Base-by-base conservation (phyloP, 2,888 invertebrate species). In the Uropetala carovei region DNA sequence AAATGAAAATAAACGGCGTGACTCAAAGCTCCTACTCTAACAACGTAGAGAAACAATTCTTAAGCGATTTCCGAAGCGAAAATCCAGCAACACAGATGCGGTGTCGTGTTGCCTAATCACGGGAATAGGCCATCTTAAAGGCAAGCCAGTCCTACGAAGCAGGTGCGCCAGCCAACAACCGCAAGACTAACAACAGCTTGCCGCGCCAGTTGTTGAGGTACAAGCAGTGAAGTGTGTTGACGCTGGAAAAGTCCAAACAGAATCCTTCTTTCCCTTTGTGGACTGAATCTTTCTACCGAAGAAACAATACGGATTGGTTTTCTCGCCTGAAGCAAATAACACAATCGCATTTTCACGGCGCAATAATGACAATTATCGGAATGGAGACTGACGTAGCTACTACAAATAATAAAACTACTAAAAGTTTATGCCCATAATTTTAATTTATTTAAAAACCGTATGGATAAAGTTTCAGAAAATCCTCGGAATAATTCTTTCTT, bases 161-260 rank as follows among this genome's bases (percentile, higher is more conserved):
- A 64, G 89, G 64, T 89, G 89, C 43, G 43, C 43, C 43, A 64
- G 89, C 43, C 89, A 89, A 64, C 89, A 64, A 64, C 89, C 89
- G 89, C 64, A 43, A 64, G 60, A 43, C 89, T 43, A 30, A 89
- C 30, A 64, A 89, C 89, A 89, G 89, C 89, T 64, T 68, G 89
- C 64, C 30, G 59, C 60, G 22, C 59, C 59, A 75, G 75, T 27
- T 75, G 75, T 27, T 75, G 75, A 43, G 43, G 43, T 75, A 75
- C 75, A 75, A 27, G 27, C 27, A 13, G 27, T 75, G 75, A 75
- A 27, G 75, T 13, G 75, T 75, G 75, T 75, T 75, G 75, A 75
- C 75, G 13, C 16, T 75, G 75, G 27, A 75, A 75, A 10, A 27
- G 2, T 10, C 22, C 22, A 27, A 14, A 27, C 75, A 27, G 27